phyloP scores from a whole-genome alignment of 2,888 invertebrate genomes.

The Drosophila parthenogenetica region DNA sequence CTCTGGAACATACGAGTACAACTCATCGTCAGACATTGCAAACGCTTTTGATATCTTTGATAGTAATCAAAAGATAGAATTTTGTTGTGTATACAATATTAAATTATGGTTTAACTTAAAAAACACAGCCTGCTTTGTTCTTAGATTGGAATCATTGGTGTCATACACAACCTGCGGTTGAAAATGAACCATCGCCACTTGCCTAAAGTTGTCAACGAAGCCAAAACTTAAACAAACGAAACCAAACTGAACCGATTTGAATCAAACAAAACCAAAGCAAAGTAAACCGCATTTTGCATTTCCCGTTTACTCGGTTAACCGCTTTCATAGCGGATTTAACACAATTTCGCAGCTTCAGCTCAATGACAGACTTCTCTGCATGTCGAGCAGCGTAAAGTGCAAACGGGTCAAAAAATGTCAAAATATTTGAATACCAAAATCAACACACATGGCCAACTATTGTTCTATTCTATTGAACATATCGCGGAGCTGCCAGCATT shows the following conservation, averaged over 20 bases:
- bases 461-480: slow-evolving; percentile 11
- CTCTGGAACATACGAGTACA: slow-evolving; percentile 20
- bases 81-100: slow-evolving; percentile 4
- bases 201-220: slow-evolving; percentile 21
- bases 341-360: slow-evolving; percentile 47
- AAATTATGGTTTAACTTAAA: slow-evolving; percentile 1
- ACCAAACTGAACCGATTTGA: slow-evolving; percentile 23
- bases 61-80: slow-evolving; percentile 1
- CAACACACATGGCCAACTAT: slow-evolving; percentile 12
- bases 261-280: slow-evolving; percentile 27
- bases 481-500: slow-evolving; percentile 47
- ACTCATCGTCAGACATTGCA: slow-evolving; percentile 39
- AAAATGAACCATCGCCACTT: slow-evolving; percentile 28
- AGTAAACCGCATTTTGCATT: slow-evolving; percentile 68
- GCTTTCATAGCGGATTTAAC: slow-evolving; percentile 71
- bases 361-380: slow-evolving; percentile 18
- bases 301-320: slow-evolving; percentile 75
- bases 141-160: slow-evolving; percentile 14
- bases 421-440: slow-evolving; percentile 65
- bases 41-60: background rate
- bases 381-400: slow-evolving; percentile 29
- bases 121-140: background rate
- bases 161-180: slow-evolving; percentile 22
- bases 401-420: slow-evolving; percentile 58
- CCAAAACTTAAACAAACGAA: slow-evolving; percentile 1